Conservation (phyloP, 2,797 vertebrate genomes). For the Margarornis squamiger region DNA sequence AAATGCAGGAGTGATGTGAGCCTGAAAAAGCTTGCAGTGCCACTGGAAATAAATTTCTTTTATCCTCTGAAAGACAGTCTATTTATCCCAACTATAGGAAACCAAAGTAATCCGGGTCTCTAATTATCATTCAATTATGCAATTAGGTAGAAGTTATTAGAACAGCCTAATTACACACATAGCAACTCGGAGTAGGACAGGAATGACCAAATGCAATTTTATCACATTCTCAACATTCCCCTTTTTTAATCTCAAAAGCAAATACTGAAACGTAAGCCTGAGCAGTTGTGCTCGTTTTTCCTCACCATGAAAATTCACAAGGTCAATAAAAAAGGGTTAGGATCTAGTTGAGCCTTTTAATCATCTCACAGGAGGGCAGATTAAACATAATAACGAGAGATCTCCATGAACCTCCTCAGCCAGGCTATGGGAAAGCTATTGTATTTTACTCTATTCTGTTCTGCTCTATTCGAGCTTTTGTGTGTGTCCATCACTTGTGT, state of each 20-base stretch:
- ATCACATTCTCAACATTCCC: neutral
- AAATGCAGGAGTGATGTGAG: neutral
- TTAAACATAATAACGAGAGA: conserved; percentile 35
- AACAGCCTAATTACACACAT: conserved; percentile 23
- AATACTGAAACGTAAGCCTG: neutral
- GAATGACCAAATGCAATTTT: conserved; percentile 3
- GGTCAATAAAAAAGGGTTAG: conserved; percentile 20
- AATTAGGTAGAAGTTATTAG: conserved; percentile 47
- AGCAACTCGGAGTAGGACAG: neutral
- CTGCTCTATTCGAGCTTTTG: conserved; percentile 19
- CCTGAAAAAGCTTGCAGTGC: conserved; percentile 18
- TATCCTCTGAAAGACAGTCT: conserved; percentile 1
- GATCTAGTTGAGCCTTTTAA: conserved; percentile 20
- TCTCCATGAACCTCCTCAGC: neutral
- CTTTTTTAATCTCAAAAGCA: conserved; percentile 13
- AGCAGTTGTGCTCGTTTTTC: neutral
- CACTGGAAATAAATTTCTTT: conserved; percentile 14
- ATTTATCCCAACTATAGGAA: conserved; percentile 31
- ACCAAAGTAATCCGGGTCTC: conserved; percentile 17
- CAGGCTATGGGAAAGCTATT: conserved; percentile 11
- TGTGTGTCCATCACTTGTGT: neutral
- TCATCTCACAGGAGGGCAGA: conserved; percentile 31
- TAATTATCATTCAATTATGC: conserved; percentile 48
- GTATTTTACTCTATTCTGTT: conserved; percentile 22
- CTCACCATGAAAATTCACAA: conserved; percentile 15